Evolutionary conservation across 2,797 vertebrate genomes (phyloP).

Genomic region (Tamandua tetradactyla): DNA sequence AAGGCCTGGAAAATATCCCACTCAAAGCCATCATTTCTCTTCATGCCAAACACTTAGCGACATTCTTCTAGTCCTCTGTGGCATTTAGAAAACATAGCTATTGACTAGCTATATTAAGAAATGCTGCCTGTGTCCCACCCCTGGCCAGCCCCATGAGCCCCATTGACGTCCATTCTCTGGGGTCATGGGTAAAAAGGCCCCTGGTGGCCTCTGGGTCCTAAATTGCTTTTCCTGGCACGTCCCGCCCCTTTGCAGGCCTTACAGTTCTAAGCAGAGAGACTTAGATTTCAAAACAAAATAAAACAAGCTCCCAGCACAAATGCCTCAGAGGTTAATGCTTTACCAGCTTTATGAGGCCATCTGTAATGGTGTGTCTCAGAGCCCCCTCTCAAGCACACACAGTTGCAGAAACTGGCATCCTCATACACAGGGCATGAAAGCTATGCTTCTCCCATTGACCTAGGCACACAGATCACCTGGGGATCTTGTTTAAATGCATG

Average conservation of each 20-base stretch:
- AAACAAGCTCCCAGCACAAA: background rate
- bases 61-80: slow-evolving; percentile 75
- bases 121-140: slow-evolving; percentile 65
- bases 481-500: background rate
- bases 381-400: background rate
- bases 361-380: rapidly evolving
- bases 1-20: slow-evolving; percentile 66
- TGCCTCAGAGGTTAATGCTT: background rate
- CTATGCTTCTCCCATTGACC: too few relatives aligned
- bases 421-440: background rate
- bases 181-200: slow-evolving; percentile 76
- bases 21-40: slow-evolving; percentile 32
- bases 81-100: slow-evolving; percentile 60
- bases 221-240: slow-evolving; percentile 77
- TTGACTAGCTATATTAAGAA: slow-evolving; percentile 78
- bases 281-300: slow-evolving; percentile 18
- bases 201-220: slow-evolving; percentile 57
- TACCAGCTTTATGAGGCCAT: background rate
- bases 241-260: background rate
- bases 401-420: rapidly evolving
- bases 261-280: background rate
- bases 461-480: rapidly evolving
- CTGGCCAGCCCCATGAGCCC: background rate
- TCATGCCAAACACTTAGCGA: slow-evolving; percentile 39
- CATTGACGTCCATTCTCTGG: slow-evolving; percentile 63